Conservation (phyloP, 2,797 vertebrate species). For the Luscinia megarhynchos region DNA sequence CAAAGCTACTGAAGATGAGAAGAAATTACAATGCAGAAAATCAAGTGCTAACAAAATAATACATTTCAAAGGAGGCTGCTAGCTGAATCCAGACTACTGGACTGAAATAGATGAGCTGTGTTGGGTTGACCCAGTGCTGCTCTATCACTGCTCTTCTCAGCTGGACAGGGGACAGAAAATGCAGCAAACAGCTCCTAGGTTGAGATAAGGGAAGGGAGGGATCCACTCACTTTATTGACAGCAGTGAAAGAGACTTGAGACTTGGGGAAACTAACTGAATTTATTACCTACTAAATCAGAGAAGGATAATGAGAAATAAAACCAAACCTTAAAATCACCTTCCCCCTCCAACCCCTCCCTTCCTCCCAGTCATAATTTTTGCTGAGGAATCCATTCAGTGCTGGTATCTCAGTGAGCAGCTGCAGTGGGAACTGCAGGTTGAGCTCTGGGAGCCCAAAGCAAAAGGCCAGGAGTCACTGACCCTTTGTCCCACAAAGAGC, state of each 20-base stretch:
- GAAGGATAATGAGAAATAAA: not conserved
- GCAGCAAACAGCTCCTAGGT: not conserved
- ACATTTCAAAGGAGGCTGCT: not conserved
- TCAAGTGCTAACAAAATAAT: not conserved
- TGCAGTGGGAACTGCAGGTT: rapidly evolving
- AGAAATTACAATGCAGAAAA: not conserved
- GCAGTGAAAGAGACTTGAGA: not conserved
- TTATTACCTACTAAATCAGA: not conserved
- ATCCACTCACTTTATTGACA: not conserved
- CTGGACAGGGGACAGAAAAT: not conserved
- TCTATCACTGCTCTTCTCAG: not conserved
- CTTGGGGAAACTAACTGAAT: not conserved
- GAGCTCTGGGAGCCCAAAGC: not conserved
- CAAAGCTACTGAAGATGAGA: not conserved
- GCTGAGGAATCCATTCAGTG: not conserved
- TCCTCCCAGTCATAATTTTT: not conserved
- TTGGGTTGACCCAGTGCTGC: not conserved
- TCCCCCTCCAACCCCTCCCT: not conserved
- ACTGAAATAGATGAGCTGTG: not conserved
- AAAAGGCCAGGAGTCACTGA: rapidly evolving
- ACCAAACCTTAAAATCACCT: not conserved
- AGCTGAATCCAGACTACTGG: not conserved
- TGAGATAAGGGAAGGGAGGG: not conserved
- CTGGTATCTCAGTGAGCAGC: rapidly evolving
- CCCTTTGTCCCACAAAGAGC: not conserved